phyloP scores from a whole-genome alignment of 2,888 invertebrate genomes.

The Diarsia mendica region DNA sequence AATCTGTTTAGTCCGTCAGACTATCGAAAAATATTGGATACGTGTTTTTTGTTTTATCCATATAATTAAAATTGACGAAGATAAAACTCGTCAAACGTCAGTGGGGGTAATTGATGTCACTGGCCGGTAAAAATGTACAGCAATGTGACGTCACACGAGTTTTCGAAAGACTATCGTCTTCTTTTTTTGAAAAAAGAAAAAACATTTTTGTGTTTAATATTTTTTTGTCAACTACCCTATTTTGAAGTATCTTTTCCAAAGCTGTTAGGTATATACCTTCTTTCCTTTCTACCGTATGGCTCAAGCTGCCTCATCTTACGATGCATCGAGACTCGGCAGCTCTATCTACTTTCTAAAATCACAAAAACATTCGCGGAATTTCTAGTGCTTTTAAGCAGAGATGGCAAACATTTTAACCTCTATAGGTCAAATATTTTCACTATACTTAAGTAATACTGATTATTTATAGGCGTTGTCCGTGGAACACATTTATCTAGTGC shows the following conservation, averaged over 20 bases:
- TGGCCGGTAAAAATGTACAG: no score
- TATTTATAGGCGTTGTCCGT: neutral
- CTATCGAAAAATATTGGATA: no score
- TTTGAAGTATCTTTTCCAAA: neutral
- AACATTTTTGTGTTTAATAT: no score
- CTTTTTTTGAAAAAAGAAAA: no score
- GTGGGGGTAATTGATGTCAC: no score
- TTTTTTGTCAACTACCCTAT: no score
- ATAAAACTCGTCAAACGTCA: no score
- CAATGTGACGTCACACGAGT: no score
- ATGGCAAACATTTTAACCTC: conserved; percentile 33
- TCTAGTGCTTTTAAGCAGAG: conserved; percentile 47
- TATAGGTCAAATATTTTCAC: conserved; percentile 1
- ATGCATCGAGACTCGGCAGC: conserved; percentile 67
- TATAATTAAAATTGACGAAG: no score
- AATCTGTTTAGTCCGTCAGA: no score
- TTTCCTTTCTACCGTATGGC: neutral
- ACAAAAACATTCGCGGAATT: conserved; percentile 51
- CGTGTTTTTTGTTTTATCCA: no score
- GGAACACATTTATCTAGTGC: neutral
- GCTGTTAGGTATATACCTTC: conserved; percentile 22
- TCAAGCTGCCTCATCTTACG: conserved; percentile 64
- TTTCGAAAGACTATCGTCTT: no score
- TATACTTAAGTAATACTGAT: neutral
- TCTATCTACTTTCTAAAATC: conserved; percentile 67